Base-by-base conservation (phyloP, 2,888 invertebrate genomes). In the Drosophila neoperkinsi region DNA sequence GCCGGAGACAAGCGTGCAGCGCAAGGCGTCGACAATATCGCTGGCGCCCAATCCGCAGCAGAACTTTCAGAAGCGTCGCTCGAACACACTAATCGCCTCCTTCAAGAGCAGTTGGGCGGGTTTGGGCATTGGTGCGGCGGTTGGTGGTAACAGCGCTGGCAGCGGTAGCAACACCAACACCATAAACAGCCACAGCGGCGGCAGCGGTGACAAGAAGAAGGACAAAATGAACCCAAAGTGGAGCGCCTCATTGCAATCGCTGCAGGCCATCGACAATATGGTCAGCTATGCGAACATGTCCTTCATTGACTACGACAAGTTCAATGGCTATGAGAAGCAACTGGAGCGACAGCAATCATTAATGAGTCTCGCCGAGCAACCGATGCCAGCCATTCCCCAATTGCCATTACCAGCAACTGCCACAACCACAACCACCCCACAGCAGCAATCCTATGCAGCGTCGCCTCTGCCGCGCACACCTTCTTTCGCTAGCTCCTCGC, bases 271-370 rank as follows among this genome's bases (percentile, higher is more conserved):
- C 66, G 95, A 95, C 81, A 93, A 93, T 50, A 94, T 94, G 93
- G 94, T 95, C 74, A 94, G 94, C 90, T 95, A 94, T 86, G 94
- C 94, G 71, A 94, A 95, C 79, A 93, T 95, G 88, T 94, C 94
- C 83, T 95, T 94, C 84, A 94, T 95, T 52, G 94, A 95, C 85
- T 95, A 95, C 75, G 95, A 95, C 79, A 94, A 93, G 66, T 93
- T 94, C 67, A 94, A 94, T 76, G 93, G 93, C 65, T 94, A 94
- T 61, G 93, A 93, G 77, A 91, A 92, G 67, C 91, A 92, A 50
- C 73, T 93, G 56, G 93, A 93, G 59, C 91, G 90, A 5, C 91
- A 91, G 65, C 76, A 93, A 18, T 93, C 92, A 16, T 74, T 91
- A 18, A 76, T 90, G 67, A 93, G 93, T 61, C 75, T 92, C 18